These are phyloP conservation scores for Sebastes melanostomus DNA, from an alignment of 2,797 vertebrate genomes.

Conservation along the genomic window DNA sequence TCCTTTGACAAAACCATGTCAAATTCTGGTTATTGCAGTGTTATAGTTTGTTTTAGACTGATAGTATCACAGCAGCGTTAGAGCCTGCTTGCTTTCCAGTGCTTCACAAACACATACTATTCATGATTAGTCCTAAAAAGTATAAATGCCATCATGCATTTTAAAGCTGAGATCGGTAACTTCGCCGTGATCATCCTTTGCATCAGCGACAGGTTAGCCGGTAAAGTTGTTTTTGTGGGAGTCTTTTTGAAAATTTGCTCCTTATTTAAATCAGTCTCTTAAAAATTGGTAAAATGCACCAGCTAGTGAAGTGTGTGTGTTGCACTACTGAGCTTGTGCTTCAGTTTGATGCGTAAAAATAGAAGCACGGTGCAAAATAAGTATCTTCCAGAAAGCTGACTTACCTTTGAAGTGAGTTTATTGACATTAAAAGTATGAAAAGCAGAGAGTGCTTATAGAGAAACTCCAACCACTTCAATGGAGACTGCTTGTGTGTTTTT, in stretches of 20 bases:
- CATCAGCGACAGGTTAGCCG: background rate
- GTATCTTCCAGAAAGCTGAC: background rate
- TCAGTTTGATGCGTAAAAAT: background rate
- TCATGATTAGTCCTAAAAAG: background rate
- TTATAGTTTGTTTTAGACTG: background rate
- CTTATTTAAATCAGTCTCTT: conserved; percentile 2
- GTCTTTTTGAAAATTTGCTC: background rate
- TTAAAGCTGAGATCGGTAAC: background rate
- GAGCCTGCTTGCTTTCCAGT: background rate
- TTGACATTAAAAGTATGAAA: background rate
- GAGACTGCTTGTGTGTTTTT: background rate
- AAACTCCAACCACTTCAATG: background rate
- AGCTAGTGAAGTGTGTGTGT: background rate
- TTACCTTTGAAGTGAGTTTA: conserved; percentile 23
- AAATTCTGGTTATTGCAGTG: background rate
- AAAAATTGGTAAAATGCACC: background rate
- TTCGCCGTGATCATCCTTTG: background rate
- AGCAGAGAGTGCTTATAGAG: background rate
- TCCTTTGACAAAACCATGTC: background rate
- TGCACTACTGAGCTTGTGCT: background rate
- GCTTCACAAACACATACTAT: background rate
- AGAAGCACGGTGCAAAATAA: background rate
- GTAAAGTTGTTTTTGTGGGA: background rate
- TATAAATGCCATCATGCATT: background rate
- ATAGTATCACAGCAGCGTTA: background rate